phyloP scores from a whole-genome alignment of 1,140 invertebrate species.

The Apis florea region DNA sequence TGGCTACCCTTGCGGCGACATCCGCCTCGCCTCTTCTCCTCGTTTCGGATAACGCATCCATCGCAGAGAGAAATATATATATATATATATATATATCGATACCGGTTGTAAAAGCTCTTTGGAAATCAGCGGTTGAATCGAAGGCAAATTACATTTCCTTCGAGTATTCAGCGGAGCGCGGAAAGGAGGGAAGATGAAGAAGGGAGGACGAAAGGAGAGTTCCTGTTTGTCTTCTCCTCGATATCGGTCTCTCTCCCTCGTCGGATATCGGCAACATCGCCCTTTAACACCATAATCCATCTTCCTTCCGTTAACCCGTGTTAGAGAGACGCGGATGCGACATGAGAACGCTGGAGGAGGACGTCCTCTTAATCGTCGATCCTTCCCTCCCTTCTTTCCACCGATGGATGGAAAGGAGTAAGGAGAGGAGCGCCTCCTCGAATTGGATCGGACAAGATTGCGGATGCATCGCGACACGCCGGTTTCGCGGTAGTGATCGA shows the following conservation, averaged over 20 bases:
- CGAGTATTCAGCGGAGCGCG: background rate
- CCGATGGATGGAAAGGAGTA: no score
- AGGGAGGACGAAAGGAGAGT: constrained; percentile 10
- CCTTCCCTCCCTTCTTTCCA: no score
- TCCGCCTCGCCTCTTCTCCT: background rate
- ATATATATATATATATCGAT: background rate
- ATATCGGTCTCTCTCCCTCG: constrained; percentile 11
- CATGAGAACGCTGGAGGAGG: background rate
- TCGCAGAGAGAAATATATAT: background rate
- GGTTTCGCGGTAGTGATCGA: constrained; percentile 9
- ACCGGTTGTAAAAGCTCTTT: background rate
- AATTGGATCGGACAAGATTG: constrained; percentile 20
- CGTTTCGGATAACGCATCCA: background rate
- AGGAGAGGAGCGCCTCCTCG: no score
- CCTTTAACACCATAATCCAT: constrained; percentile 46
- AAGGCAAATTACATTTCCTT: constrained; percentile 6
- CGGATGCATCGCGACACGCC: constrained; percentile 18
- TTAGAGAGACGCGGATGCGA: background rate
- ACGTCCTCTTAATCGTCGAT: background rate
- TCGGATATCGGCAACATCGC: constrained; percentile 39
- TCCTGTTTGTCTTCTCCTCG: constrained; percentile 54
- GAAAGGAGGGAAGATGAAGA: background rate
- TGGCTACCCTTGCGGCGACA: background rate
- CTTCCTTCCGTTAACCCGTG: background rate
- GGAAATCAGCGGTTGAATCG: constrained; percentile 14